Percentiles rank a stretch among this genome's conserved stretches.
Conservation (phyloP, 2,888 invertebrate species). For the Drosophila recens region DNA sequence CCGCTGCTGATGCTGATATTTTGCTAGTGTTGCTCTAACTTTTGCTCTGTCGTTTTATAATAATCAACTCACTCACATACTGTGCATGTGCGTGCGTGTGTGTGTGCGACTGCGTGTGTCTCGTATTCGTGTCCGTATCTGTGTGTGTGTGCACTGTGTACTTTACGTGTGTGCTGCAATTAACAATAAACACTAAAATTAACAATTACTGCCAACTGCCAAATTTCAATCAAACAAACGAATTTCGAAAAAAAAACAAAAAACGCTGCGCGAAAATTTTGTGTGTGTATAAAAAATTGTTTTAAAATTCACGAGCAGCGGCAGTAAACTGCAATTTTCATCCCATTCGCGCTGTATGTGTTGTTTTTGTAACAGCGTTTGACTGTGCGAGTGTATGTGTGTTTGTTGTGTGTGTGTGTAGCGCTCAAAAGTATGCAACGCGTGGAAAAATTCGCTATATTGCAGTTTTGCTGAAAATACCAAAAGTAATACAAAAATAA, state of each 20-base stretch:
- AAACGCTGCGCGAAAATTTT: slow-evolving; percentile 23
- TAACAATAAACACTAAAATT: slow-evolving; percentile 35
- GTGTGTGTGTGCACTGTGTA: slow-evolving; percentile 29
- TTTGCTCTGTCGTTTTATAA: slow-evolving; percentile 83
- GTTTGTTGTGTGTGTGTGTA: slow-evolving; percentile 41
- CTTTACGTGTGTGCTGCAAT: slow-evolving; percentile 35
- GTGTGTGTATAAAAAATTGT: slow-evolving; percentile 70
- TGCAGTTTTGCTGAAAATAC: slow-evolving; percentile 69
- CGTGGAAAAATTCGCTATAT: slow-evolving; percentile 73
- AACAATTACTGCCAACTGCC: slow-evolving; percentile 23
- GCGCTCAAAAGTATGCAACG: slow-evolving; percentile 74
- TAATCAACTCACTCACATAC: slow-evolving; percentile 68
- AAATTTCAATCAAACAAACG: not conserved
- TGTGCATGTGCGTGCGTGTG: slow-evolving; percentile 32
- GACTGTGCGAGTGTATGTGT: slow-evolving; percentile 14
- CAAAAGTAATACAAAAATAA: slow-evolving; percentile 22
- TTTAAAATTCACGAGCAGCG: slow-evolving; percentile 74
- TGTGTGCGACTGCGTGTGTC: slow-evolving; percentile 15
- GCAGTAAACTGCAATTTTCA: slow-evolving; percentile 73
- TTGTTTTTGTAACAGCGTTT: slow-evolving; percentile 51
- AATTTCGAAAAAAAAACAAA: slow-evolving; percentile 34
- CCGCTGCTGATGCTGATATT: slow-evolving; percentile 64
- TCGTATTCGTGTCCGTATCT: slow-evolving; percentile 5
- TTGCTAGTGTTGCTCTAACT: slow-evolving; percentile 83
- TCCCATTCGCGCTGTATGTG: slow-evolving; percentile 12